Base-by-base conservation (phyloP, 2,113 vertebrate genomes). In the Dromaius novaehollandiae region DNA sequence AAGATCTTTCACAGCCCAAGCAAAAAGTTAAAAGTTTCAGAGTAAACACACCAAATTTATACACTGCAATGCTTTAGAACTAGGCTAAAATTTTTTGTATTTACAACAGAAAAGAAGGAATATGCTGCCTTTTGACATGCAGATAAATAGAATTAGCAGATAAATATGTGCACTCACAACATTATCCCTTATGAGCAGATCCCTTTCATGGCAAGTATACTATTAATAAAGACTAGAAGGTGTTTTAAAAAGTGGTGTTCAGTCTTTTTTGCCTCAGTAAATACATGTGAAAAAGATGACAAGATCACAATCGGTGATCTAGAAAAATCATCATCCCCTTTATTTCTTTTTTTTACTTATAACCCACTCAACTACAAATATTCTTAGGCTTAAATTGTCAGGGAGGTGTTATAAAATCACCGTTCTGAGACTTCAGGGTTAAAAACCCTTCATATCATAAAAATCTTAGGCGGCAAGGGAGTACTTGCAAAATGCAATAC, bases 101-200 rank as follows among this genome's bases (percentile, higher is more conserved):
- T 92, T 94, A 16, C 25, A 87, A 90, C 9, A 93, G 60, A 50
- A 78, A 93, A 91, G 40, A 90, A 71, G 90, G 64, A 61, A 69
- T 79, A 84, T 82, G 84, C 51, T 93, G 66, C 68, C 85, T 60
- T 95, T 94, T 70, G 90, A 90, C 94, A 94, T 90, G 90, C 88
- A 95, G 51, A 26, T 89, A 91, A 77, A 91, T 78, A 20, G 76
- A 81, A 91, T 4, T 81, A 76, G 14, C 61, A 86, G 66, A 63
- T 26, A 82, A 36, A 11, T 75, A 69, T 18, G 6, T 40, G 28
- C 69, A 71, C 28, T 89, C 34, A 89, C 50, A 69, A 21, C 42
- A 66, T 55, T 82, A 82, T 66, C 13, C 66, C 76, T 89, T 80
- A 93, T 38, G 84, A 94, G 78, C 53, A 97, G 90, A 85, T 76